Base-by-base conservation (phyloP, 2,888 invertebrate genomes). In the Cacoxenus indagator region DNA sequence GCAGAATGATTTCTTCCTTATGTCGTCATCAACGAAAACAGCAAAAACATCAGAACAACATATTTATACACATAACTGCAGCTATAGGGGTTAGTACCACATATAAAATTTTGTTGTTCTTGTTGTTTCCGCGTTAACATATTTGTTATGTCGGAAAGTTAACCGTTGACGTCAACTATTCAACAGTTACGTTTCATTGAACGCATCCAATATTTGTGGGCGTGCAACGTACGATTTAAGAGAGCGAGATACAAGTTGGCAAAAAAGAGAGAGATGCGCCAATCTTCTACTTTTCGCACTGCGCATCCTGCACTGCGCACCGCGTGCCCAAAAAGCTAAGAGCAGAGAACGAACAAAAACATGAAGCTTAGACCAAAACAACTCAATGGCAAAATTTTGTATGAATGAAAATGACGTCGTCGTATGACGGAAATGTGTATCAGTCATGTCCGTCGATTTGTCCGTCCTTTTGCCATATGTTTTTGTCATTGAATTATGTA, bases 231-330 rank as follows among this genome's bases (percentile, higher is more conserved):
- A 9, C 19, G 9, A 51, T 51, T 61, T 61, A 61, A 61, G 59
- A 61, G 59, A 2, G 9, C 43, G n/a, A n/a, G n/a, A n/a, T n/a
- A n/a, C n/a, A n/a, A n/a, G n/a, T n/a, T n/a, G n/a, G n/a, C n/a
- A n/a, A n/a, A n/a, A n/a, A n/a, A n/a, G n/a, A n/a, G n/a, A n/a
- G n/a, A n/a, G n/a, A n/a, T n/a, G n/a, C 31, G 31, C 31, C 31
- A 31, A 31, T 4, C 9, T 31, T 31, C 31, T 31, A 31, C 9
- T 9, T 31, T 31, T 51, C 19, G 66, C 66, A 70, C 67, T 71
- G 82, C 82, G 82, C 84, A 82, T 83, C 83, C 77, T 80, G 74
- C 75, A 75, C 70, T 73, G 84, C 82, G 82, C 82, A 82, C 78
- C 82, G 81, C 76, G 82, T 82, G 82, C 54, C 65, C 29, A 71